These are phyloP conservation scores for Sphaerodactylus townsendi DNA, from an alignment of 2,113 vertebrate genomes.

Conservation along the genomic window DNA sequence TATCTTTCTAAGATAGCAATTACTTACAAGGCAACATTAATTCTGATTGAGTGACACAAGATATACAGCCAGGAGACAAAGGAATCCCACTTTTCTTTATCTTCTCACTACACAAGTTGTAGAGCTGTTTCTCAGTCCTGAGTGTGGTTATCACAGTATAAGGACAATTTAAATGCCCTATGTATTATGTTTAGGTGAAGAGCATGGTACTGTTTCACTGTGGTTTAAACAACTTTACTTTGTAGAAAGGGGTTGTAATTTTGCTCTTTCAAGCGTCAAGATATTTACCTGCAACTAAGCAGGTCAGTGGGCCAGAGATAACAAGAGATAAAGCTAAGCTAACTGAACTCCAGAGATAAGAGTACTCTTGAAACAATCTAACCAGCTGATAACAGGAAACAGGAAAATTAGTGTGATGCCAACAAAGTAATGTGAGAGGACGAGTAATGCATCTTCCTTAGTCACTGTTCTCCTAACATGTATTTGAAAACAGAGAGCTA, in stretches of 20 bases:
- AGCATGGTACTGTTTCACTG: background rate
- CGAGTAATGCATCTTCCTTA: background rate
- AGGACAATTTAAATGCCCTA: conserved; percentile 39
- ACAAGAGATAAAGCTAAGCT: conserved; percentile 22
- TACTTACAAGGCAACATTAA: background rate
- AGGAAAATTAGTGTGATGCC: conserved; percentile 10
- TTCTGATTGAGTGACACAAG: background rate
- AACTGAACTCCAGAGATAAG: background rate
- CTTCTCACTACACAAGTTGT: background rate
- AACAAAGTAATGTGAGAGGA: background rate
- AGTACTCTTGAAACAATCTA: background rate
- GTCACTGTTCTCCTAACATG: background rate
- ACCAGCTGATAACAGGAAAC: conserved; percentile 27
- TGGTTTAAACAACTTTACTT: background rate
- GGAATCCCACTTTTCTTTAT: conserved; percentile 51
- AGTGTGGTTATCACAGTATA: conserved; percentile 16
- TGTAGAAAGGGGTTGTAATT: background rate
- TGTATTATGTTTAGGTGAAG: background rate
- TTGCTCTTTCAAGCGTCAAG: background rate
- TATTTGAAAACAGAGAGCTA: background rate
- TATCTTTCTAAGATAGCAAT: background rate
- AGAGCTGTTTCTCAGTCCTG: conserved; percentile 38
- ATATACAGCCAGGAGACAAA: background rate
- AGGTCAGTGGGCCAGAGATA: conserved; percentile 17
- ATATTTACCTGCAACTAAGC: background rate